Base-by-base conservation (phyloP, 2,797 vertebrate species). In the Limosa lapponica region DNA sequence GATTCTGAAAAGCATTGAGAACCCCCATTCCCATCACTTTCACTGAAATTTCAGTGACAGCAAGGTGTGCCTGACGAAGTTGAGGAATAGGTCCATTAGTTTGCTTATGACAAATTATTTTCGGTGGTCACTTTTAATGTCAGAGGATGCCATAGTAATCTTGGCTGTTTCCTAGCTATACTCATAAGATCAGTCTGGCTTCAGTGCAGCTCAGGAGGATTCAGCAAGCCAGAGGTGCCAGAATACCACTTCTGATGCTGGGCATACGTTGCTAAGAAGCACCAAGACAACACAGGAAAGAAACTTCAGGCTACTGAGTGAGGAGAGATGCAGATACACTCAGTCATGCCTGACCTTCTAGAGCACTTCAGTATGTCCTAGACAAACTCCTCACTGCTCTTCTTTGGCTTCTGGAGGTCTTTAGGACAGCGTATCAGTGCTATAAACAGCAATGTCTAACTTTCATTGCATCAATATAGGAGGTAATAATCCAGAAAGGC, bases 191-290 rank as follows among this genome's bases (percentile, higher is more conserved):
- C 73, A 70, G 37, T 34, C 51, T 64, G 83, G 36, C 54, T 71
- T n/a, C 54, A 69, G 89, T 39, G 74, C 44, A 71, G 82, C 48
- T 59, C 77, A 74, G 70, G 58, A 95, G 85, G 34, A 77, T 44
- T 92, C 88, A 80, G 52, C 81, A 95, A 89, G 89, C 19, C 41
- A 94, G 94, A 94, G 81, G 78, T 93, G 88, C n/a, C 55, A 69
- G 82, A 89, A 36, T 18, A 73, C 71, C 52, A 61, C 64, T 87
- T 61, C 70, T 67, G 74, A 84, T 36, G 81, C 83, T 93, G 65
- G 89, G 52, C 59, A 77, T 43, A 82, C 1, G 46, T 90, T 97
- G 96, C 91, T 95, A 94, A 92, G 94, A 87, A 23, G 90, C 83
- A 92, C 54, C 74, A 85, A 69, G 87, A 72, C 74, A 96, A 95